phyloP scores from a whole-genome alignment of 1,140 invertebrate genomes.

The Drosophila orosa region DNA sequence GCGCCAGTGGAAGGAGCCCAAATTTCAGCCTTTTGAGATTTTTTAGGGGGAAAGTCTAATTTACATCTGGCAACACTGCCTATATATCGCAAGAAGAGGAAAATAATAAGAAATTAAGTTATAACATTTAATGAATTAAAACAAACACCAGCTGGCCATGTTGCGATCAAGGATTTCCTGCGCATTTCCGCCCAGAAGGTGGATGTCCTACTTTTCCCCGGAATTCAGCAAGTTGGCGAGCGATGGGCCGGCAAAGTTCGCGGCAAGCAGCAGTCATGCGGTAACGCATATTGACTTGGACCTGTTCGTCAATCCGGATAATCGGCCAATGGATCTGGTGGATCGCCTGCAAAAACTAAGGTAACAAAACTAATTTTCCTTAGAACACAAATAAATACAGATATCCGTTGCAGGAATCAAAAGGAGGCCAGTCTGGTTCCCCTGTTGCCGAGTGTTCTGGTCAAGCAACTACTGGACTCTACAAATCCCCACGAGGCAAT shows the following conservation, averaged over 20 bases:
- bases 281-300: conserved; percentile 51
- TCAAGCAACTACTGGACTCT: conserved; percentile 60
- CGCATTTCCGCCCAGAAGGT: conserved; percentile 34
- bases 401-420: conserved; percentile 43
- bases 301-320: conserved; percentile 57
- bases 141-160: conserved; percentile 26
- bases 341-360: conserved; percentile 56
- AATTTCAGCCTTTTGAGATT: too few relatives aligned
- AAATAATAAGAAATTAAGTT: conserved; percentile 8
- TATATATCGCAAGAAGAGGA: neutral
- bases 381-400: neutral
- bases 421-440: conserved; percentile 58
- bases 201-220: conserved; percentile 61
- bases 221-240: conserved; percentile 61
- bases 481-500: conserved; percentile 86
- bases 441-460: conserved; percentile 45
- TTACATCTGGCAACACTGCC: too few relatives aligned
- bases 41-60: too few relatives aligned
- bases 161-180: conserved; percentile 44
- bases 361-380: neutral
- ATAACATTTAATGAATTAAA: conserved; percentile 44
- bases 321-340: conserved; percentile 58
- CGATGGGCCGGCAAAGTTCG: conserved; percentile 28
- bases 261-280: conserved; percentile 4
- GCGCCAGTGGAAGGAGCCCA: neutral